Base-by-base conservation (phyloP, 2,888 invertebrate species). In the Cetonia aurata region DNA sequence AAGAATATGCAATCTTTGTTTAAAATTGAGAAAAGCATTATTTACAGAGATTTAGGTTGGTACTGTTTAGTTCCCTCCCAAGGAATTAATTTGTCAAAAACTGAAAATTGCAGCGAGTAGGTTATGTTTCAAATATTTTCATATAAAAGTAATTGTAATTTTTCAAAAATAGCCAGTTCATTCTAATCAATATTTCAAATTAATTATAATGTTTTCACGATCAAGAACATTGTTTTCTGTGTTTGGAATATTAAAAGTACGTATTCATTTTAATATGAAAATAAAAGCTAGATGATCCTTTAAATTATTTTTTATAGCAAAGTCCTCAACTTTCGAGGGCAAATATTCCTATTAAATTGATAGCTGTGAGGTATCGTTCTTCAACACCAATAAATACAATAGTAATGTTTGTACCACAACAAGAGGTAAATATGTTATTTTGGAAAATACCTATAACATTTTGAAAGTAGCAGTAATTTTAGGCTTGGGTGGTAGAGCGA, bases 391-490 rank as follows among this genome's bases (percentile, higher is more conserved):
- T 96, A 53, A 99, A 99, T 86, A 98, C 98, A 6, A 86, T 96
- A 73, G 86, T 99, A 69, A 92, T 98, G 91, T 99, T 99, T 88
- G 99, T 99, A 19, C 99, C 99, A 3, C 99, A 99, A 84, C 99
- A 99, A 88, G 98, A 99, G 90, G 96, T 94, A 85, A 79, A 80
- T 75, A 52, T 70, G 2, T n/a, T 25, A 1, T 55, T 31, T 59
- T 25, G 6, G 17, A n/a, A 44, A 60, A 4, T 6, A 46, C 37
- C n/a, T n/a, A 42, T 53, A 4, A 52, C 41, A 37, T 67, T 59
- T 41, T 48, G 33, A 41, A 59, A 37, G 37, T 31, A 46, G 15
- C 55, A 66, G 59, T 72, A 75, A 70, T 87, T 87, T 69, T 81
- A 95, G 95, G 96, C 97, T 67, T 98, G 98, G 98, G 89, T 99